A percentile compares a stretch with the other conserved stretches of the same genome.
Evolutionary conservation across 2,888 invertebrate species (phyloP).

Genomic region (Ophraella communa): DNA sequence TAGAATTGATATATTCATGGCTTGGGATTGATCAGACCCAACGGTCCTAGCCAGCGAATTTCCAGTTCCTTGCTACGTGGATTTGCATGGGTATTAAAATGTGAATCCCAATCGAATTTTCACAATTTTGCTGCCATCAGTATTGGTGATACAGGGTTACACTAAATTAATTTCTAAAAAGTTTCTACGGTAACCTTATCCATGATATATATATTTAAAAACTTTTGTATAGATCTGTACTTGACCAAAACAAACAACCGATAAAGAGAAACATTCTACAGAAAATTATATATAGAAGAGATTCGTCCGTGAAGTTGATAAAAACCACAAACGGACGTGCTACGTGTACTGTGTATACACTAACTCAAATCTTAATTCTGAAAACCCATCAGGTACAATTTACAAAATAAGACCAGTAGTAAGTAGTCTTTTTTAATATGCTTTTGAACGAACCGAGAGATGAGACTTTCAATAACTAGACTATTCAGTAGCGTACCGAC

Average conservation of each 20-base stretch:
- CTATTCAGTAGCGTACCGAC: conserved; percentile 10
- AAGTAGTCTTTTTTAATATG: conserved; percentile 22
- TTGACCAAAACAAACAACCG: conserved; percentile 34
- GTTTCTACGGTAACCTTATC: too few relatives aligned
- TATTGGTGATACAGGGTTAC: conserved; percentile 29
- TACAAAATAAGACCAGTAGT: conserved; percentile 33
- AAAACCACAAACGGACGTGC: conserved; percentile 43
- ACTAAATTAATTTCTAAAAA: conserved; percentile 22
- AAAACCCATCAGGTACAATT: conserved; percentile 39
- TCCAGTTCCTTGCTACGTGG: conserved; percentile 56
- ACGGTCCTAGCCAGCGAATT: not conserved
- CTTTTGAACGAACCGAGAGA: conserved; percentile 1
- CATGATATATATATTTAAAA: too few relatives aligned
- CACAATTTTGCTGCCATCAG: conserved; percentile 52
- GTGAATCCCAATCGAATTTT: conserved; percentile 51
- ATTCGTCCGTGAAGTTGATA: conserved; percentile 38
- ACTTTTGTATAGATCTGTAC: conserved; percentile 13
- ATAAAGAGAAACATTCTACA: conserved; percentile 35
- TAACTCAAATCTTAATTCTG: conserved; percentile 37
- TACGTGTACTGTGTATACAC: conserved; percentile 24
- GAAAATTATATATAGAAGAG: conserved; percentile 28
- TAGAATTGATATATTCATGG: conserved; percentile 61
- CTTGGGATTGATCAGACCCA: conserved; percentile 55
- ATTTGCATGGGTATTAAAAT: conserved; percentile 61
- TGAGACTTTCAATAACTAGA: conserved; percentile 23